These are phyloP conservation scores for Heterodera carotae DNA, from an alignment of 1,140 invertebrate genomes.

Conservation along the genomic window DNA sequence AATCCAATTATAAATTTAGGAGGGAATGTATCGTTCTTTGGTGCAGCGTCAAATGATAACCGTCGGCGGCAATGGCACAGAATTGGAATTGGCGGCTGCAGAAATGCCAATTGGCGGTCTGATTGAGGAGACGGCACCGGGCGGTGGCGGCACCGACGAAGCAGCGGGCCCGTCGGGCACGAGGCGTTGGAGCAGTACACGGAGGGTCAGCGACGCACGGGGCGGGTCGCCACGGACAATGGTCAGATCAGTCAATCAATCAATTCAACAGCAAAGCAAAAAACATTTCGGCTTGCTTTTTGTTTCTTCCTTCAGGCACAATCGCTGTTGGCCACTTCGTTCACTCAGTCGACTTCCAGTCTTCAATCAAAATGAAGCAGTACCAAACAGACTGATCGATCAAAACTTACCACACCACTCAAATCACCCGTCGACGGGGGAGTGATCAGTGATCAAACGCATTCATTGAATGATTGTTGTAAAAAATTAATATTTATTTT, in stretches of 20 bases:
- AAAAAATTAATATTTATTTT: too few relatives aligned
- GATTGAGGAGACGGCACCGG: not conserved
- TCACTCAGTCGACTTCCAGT: constrained; percentile 56
- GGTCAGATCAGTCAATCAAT: not conserved
- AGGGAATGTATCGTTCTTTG: constrained; percentile 47
- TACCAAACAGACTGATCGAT: not conserved
- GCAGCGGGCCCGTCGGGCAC: not conserved
- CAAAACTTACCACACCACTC: too few relatives aligned
- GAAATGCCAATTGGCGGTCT: not conserved
- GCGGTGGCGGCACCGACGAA: constrained; percentile 8
- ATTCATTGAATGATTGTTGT: too few relatives aligned
- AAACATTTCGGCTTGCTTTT: constrained; percentile 34
- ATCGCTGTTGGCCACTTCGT: constrained; percentile 48
- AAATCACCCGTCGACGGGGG: too few relatives aligned
- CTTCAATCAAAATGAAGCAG: constrained; percentile 48
- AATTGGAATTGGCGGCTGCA: not conserved
- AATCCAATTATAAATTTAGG: constrained; percentile 19
- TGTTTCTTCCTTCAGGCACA: constrained; percentile 35
- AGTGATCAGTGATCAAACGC: too few relatives aligned
- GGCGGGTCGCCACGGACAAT: constrained; percentile 30
- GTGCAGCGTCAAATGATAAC: constrained; percentile 53
- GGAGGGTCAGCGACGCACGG: constrained; percentile 9
- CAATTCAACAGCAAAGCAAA: constrained; percentile 18
- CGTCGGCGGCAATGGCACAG: not conserved
- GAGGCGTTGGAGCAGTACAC: constrained; percentile 3